Conservation (phyloP, 2,113 vertebrate species). For the Vidua chalybeata region DNA sequence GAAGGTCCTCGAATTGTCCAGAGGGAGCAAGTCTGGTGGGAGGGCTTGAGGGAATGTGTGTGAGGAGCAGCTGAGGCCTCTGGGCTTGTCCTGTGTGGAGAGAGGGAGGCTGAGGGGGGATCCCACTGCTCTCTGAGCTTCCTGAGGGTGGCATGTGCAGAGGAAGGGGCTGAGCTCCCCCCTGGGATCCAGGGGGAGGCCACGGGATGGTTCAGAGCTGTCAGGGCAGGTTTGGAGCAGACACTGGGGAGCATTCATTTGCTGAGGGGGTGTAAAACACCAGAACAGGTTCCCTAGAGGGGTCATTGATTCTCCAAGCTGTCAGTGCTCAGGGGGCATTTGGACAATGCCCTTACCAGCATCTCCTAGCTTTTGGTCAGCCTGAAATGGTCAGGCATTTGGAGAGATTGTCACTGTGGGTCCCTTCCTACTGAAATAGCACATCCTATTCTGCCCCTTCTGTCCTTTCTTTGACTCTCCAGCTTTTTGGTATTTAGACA, state of each 20-base stretch:
- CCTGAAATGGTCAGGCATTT: background rate
- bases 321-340: background rate
- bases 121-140: background rate
- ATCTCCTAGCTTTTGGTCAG: background rate
- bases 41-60: background rate
- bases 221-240: background rate
- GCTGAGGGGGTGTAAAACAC: background rate
- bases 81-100: background rate
- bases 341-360: background rate
- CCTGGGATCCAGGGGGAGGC: background rate
- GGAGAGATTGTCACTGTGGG: background rate
- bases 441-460: background rate
- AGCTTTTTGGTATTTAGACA: background rate
- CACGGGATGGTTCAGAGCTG: accelerated
- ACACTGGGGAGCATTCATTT: background rate
- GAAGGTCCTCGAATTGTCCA: background rate
- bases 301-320: background rate
- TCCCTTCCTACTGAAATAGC: background rate
- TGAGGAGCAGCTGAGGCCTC: background rate
- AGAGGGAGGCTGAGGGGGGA: background rate
- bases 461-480: background rate
- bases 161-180: background rate
- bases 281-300: background rate
- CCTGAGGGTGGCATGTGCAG: background rate
- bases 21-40: background rate